Conservation (phyloP, 2,888 invertebrate genomes). For the Hoplodrina blanda region DNA sequence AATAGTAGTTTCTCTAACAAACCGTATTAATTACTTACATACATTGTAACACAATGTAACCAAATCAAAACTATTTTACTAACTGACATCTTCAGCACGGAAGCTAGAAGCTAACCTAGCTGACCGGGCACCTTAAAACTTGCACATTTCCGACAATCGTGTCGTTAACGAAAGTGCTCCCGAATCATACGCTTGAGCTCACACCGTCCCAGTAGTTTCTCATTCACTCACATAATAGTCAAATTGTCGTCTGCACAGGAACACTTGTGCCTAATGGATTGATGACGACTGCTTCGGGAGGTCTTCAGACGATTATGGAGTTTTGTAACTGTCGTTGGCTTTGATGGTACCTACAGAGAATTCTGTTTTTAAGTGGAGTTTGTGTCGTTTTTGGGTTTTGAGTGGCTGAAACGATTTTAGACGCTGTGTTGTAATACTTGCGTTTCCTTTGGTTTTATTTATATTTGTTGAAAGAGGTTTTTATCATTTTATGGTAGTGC, state of each 20-base stretch:
- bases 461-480: too few species aligned
- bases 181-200: slow-evolving; percentile 55
- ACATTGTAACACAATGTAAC: slow-evolving; percentile 16
- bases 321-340: slow-evolving; percentile 35
- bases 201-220: slow-evolving; percentile 51
- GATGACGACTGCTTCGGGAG: slow-evolving; percentile 45
- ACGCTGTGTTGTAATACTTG: background rate
- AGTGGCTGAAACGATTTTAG: background rate
- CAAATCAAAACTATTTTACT: slow-evolving; percentile 11
- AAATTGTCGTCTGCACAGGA: slow-evolving; percentile 57
- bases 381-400: background rate
- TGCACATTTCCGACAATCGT: slow-evolving; percentile 55
- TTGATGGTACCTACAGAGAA: slow-evolving; percentile 2
- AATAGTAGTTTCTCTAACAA: too few species aligned
- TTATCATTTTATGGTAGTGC: too few species aligned
- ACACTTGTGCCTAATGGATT: slow-evolving; percentile 60
- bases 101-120: slow-evolving; percentile 18
- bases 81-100: slow-evolving; percentile 1
- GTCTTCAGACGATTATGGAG: slow-evolving; percentile 57
- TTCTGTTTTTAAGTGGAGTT: slow-evolving; percentile 40
- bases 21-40: background rate
- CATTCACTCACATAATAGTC: slow-evolving; percentile 63
- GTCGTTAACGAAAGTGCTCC: slow-evolving; percentile 61
- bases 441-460: too few species aligned
- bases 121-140: slow-evolving; percentile 47